These are phyloP conservation scores for Stenopsyche tienmushanensis DNA, from an alignment of 1,140 invertebrate genomes.

Conservation along the genomic window DNA sequence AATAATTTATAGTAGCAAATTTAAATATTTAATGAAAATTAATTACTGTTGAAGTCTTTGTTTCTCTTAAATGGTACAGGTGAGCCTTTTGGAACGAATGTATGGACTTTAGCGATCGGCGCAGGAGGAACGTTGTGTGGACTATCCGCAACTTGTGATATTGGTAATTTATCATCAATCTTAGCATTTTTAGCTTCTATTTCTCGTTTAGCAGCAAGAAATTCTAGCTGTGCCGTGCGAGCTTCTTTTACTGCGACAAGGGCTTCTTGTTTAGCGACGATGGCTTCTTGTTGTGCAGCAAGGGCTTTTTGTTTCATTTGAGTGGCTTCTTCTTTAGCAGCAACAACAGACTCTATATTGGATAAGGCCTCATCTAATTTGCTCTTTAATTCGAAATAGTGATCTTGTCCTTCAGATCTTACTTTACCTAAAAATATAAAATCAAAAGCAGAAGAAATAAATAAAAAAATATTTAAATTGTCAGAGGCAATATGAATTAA, in stretches of 20 bases:
- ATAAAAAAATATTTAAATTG: neutral
- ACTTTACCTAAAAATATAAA: constrained; percentile 51
- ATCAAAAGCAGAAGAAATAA: neutral
- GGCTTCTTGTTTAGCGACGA: too few species aligned
- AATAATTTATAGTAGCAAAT: too few species aligned
- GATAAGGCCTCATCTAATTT: constrained; percentile 88
- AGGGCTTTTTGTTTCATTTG: too few species aligned
- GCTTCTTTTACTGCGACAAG: too few species aligned
- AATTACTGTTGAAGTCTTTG: too few species aligned
- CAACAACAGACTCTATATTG: too few species aligned
- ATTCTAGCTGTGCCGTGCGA: too few species aligned
- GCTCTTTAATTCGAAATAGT: constrained; percentile 70
- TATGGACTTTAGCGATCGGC: constrained; percentile 54
- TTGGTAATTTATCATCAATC: constrained; percentile 62
- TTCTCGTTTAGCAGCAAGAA: constrained; percentile 90
- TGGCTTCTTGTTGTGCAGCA: too few species aligned
- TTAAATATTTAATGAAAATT: too few species aligned
- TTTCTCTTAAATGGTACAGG: too few species aligned
- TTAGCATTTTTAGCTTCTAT: constrained; percentile 86
- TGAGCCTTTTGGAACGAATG: too few species aligned
- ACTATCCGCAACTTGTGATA: constrained; percentile 42
- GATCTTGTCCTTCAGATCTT: constrained; percentile 75
- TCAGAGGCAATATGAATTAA: constrained; percentile 17
- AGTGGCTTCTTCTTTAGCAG: too few species aligned
- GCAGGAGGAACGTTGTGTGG: constrained; percentile 45